These are phyloP conservation scores for Lithosia quadra DNA, from an alignment of 2,888 invertebrate genomes.

Conservation along the genomic window DNA sequence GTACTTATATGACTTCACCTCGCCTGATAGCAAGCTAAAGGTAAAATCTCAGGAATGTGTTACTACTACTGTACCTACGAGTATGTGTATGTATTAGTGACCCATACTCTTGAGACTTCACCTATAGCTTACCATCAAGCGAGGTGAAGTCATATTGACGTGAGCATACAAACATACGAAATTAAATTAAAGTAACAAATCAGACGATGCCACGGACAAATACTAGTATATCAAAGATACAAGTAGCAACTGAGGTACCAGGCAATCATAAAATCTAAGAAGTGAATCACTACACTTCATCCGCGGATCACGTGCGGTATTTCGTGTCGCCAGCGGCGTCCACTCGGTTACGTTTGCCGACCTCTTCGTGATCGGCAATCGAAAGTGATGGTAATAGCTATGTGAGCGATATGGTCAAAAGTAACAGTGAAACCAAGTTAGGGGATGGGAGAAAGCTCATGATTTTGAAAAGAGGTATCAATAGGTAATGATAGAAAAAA, in stretches of 20 bases:
- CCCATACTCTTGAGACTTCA: no score
- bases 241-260: conserved; percentile 13
- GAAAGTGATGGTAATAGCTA: conserved; percentile 46
- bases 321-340: conserved; percentile 40
- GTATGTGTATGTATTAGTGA: no score
- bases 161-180: no score
- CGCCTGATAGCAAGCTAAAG: no score
- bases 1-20: neutral
- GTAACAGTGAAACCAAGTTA: conserved; percentile 22
- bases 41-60: no score
- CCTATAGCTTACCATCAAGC: no score
- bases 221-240: neutral
- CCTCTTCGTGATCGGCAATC: conserved; percentile 39
- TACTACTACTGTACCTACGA: no score
- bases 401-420: conserved; percentile 44
- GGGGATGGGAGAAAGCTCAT: conserved; percentile 11
- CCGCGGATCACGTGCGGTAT: conserved; percentile 28
- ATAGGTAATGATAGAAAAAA: no score
- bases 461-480: no score
- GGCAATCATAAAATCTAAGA: conserved; percentile 15
- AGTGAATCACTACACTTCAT: conserved; percentile 23
- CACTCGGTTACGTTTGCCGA: conserved; percentile 17
- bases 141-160: no score
- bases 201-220: neutral
- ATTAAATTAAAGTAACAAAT: neutral